Percentiles rank a stretch among this genome's conserved stretches.
Evolutionary conservation across 2,797 vertebrate species (phyloP).

Genomic region (Sphenodon punctatus): DNA sequence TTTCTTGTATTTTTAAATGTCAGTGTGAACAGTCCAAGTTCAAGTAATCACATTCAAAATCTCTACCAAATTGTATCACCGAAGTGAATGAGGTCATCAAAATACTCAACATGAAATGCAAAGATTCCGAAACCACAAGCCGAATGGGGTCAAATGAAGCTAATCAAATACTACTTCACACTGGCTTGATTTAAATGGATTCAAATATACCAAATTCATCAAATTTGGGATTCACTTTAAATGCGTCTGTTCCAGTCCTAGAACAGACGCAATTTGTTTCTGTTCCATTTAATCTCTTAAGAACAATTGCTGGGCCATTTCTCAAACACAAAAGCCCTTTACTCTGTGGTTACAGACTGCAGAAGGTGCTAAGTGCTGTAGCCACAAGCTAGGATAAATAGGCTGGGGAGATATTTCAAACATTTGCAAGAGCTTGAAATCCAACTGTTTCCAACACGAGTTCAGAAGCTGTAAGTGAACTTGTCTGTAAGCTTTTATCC

Average conservation of each 20-base stretch:
- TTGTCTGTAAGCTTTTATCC: not conserved
- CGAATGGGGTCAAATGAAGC: too few species aligned
- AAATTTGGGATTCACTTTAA: too few species aligned
- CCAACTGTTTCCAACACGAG: not conserved
- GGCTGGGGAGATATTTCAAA: not conserved
- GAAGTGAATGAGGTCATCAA: too few species aligned
- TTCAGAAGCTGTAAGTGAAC: not conserved
- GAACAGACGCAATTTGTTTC: fast-evolving
- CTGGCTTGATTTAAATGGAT: too few species aligned
- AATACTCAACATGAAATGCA: too few species aligned
- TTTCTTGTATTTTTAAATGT: too few species aligned
- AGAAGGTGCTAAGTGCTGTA: not conserved
- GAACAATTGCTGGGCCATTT: fast-evolving
- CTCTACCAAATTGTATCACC: too few species aligned
- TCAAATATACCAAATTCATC: too few species aligned
- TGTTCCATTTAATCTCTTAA: not conserved
- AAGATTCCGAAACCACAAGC: too few species aligned
- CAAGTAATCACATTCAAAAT: too few species aligned
- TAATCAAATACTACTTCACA: too few species aligned
- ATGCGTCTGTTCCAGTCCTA: not conserved
- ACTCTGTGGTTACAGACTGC: not conserved
- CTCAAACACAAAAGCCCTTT: not conserved
- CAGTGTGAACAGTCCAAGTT: too few species aligned
- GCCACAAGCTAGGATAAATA: not conserved
- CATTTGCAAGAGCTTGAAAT: not conserved